These are phyloP conservation scores for Oncorhynchus tshawytscha DNA, from an alignment of 2,113 vertebrate genomes.

Conservation along the genomic window DNA sequence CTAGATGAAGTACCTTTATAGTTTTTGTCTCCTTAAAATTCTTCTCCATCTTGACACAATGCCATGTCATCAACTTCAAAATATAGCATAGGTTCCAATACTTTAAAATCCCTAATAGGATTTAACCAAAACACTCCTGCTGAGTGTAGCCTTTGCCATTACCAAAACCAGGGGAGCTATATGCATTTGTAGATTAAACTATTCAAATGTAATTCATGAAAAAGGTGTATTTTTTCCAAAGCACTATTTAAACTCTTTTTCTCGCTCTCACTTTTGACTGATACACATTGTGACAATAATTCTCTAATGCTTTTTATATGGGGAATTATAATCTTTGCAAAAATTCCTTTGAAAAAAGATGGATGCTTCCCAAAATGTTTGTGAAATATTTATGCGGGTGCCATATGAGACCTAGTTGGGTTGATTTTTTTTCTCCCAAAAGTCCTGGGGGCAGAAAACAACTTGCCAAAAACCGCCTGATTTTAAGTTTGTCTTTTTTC, in stretches of 20 bases:
- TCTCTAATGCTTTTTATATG: constrained; percentile 30
- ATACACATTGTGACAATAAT: constrained; percentile 39
- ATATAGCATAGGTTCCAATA: constrained; percentile 53
- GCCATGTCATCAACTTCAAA: constrained; percentile 26
- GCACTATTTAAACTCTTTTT: constrained; percentile 60
- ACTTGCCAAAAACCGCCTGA: constrained; percentile 37
- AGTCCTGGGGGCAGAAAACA: constrained; percentile 36
- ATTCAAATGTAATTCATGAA: constrained; percentile 71
- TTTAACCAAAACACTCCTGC: constrained; percentile 46
- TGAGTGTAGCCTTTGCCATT: constrained; percentile 27
- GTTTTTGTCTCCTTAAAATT: neutral
- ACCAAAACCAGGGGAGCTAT: constrained; percentile 46
- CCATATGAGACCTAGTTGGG: constrained; percentile 53
- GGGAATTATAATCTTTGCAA: constrained; percentile 38
- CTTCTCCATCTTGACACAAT: constrained; percentile 35
- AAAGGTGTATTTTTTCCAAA: constrained; percentile 66
- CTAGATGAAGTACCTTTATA: neutral
- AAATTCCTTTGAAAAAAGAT: constrained; percentile 29
- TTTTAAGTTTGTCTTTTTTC: constrained; percentile 52
- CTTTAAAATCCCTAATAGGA: constrained; percentile 44
- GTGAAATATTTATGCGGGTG: constrained; percentile 57
- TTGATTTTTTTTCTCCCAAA: constrained; percentile 49
- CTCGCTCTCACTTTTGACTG: constrained; percentile 37
- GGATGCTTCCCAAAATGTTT: constrained; percentile 27
- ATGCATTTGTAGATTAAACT: constrained; percentile 58